These are phyloP conservation scores for Ips nitidus DNA, from an alignment of 1,140 invertebrate genomes.

Conservation along the genomic window DNA sequence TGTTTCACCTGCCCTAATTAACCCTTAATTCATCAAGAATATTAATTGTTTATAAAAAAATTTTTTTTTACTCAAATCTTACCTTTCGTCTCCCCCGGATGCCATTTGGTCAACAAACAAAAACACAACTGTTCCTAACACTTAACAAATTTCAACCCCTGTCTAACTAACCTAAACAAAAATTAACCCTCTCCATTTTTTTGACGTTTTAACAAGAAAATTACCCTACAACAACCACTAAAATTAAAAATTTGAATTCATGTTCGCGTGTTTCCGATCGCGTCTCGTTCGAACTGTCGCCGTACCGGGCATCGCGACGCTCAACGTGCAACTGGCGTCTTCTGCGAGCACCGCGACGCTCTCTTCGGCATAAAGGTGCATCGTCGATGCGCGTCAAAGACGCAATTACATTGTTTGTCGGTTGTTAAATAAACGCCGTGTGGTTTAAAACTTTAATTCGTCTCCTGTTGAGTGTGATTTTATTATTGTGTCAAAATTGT, in stretches of 20 bases:
- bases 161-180: background rate
- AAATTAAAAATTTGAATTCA: background rate
- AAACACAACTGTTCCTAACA: background rate
- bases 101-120: background rate
- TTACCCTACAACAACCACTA: background rate
- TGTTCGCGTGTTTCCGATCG: conserved; percentile 1
- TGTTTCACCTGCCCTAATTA: too few relatives aligned
- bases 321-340: conserved; percentile 26
- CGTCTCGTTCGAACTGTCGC: background rate
- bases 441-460: background rate
- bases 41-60: background rate
- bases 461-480: background rate
- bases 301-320: conserved; percentile 9
- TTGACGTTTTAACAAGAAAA: background rate
- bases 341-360: conserved; percentile 8
- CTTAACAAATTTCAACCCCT: background rate
- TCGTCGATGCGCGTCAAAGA: background rate
- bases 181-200: background rate
- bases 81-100: background rate
- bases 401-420: background rate
- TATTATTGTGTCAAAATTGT: background rate
- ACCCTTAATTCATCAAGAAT: background rate
- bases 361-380: conserved; percentile 15
- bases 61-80: background rate
- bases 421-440: background rate